Evolutionary conservation across 2,113 vertebrate genomes (phyloP), one percentile per base, ranked within the genome.

Genomic region (Hemiprocne comata): DNA sequence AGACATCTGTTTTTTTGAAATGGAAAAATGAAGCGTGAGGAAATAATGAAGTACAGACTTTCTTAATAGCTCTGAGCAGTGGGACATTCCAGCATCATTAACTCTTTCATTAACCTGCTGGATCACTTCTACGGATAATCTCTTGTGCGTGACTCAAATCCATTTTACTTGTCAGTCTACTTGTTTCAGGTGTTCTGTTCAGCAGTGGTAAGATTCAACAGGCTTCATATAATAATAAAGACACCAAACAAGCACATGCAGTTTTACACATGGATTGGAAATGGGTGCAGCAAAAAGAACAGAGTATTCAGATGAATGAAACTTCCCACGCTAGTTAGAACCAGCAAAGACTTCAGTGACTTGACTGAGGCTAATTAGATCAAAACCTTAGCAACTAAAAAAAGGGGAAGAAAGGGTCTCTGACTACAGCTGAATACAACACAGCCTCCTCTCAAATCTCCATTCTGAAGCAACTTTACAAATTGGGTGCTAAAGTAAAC

Each of bases 1-100:
- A 77, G 94, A 96, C 96, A 97, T 97, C 95, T 97, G 94, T 96
- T 97, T 97, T 98, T 98, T 97, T 97, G 93, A 98, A 97, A 90
- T 81, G 86, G 88, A 94, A 94, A 95, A 94, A 77, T 91, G 93
- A 96, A 97, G 94, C 77, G 48, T 95, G 90, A 96, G 79, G 96
- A 94, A 97, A 96, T 96, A 95, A 97, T 81, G 93, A 97, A 95
- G 66, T 73, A 85, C 87, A 92, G 89, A 84, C 85, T 90, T 96
- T 73, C 95, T 90, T 94, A 95, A 95, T 90, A 96, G 95, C 86
- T 90, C 65, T 58, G 90, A 94, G 65, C 88, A 92, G 79, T 42
- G 29, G 87, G 83, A 86, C 83, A 75, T 53, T 93, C 94, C 92
- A 83, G 65, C 67, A 65, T 70, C 71, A 64, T 40, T 79, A 93